A percentile compares a stretch with the other conserved stretches of the same genome.
Evolutionary conservation across 2,888 invertebrate species (phyloP).

Genomic region (Camptogramma bilineatum): DNA sequence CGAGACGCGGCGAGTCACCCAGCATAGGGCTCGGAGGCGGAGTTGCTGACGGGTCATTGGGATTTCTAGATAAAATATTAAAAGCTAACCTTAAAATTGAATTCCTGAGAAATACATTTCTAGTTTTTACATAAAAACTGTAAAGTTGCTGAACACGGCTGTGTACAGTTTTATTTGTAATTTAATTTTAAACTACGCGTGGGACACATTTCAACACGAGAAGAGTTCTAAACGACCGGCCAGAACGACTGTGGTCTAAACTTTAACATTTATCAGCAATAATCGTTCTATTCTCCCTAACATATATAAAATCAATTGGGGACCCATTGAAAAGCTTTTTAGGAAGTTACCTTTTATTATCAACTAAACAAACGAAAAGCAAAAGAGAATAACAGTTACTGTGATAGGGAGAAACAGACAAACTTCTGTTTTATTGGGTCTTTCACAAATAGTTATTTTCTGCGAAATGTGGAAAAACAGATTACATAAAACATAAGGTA

Average conservation of each 20-base stretch:
- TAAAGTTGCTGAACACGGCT: no score
- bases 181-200: neutral
- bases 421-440: conserved; percentile 46
- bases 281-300: neutral
- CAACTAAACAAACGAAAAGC: conserved; percentile 46
- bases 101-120: no score
- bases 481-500: conserved; percentile 40
- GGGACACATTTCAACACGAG: neutral
- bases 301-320: conserved; percentile 31
- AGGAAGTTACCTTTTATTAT: conserved; percentile 44
- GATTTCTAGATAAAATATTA: conserved; percentile 81
- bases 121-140: no score
- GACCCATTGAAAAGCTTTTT: conserved; percentile 40
- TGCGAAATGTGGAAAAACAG: conserved; percentile 42
- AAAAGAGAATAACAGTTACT: conserved; percentile 43
- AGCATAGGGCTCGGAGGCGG: conserved; percentile 83
- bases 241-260: neutral
- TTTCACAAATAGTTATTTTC: conserved; percentile 43
- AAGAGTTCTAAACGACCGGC: neutral
- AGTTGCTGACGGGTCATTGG: conserved; percentile 86
- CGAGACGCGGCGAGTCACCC: conserved; percentile 72
- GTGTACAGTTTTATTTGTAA: neutral
- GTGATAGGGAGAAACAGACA: conserved; percentile 36
- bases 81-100: neutral
- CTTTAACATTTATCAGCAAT: conserved; percentile 1